A percentile compares a stretch with the other conserved stretches of the same genome.
These are phyloP conservation scores for Microtus montanus DNA, from an alignment of 2,113 vertebrate genomes.

Conservation along the genomic window DNA sequence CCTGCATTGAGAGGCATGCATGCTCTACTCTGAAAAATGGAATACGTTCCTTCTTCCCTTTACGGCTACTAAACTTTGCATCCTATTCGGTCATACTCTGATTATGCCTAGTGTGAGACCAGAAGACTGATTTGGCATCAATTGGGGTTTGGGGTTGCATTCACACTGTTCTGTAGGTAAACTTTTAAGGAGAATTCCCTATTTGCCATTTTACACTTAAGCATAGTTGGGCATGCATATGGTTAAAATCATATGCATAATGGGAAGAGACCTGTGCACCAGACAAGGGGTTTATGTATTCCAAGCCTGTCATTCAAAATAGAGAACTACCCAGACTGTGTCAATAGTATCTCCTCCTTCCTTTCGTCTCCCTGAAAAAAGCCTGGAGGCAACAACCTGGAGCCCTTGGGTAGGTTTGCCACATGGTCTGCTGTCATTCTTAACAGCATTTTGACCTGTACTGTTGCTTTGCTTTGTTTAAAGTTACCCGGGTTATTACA, in stretches of 20 bases:
- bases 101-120: background rate
- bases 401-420: background rate
- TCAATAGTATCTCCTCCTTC: background rate
- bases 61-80: background rate
- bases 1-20: background rate
- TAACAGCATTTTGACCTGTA: background rate
- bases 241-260: background rate
- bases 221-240: background rate
- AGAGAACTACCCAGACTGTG: background rate
- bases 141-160: background rate
- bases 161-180: background rate
- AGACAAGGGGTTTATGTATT: background rate
- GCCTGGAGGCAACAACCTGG: background rate
- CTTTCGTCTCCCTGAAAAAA: background rate
- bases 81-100: background rate
- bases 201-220: background rate
- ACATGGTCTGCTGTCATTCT: background rate
- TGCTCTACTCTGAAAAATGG: background rate
- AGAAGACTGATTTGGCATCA: background rate
- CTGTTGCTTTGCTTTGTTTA: background rate
- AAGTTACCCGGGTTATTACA: background rate
- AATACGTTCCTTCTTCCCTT: background rate
- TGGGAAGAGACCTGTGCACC: background rate
- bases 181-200: background rate
- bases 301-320: background rate